Evolutionary conservation across 2,797 vertebrate species (phyloP).

Genomic region (Eulemur rubriventer): DNA sequence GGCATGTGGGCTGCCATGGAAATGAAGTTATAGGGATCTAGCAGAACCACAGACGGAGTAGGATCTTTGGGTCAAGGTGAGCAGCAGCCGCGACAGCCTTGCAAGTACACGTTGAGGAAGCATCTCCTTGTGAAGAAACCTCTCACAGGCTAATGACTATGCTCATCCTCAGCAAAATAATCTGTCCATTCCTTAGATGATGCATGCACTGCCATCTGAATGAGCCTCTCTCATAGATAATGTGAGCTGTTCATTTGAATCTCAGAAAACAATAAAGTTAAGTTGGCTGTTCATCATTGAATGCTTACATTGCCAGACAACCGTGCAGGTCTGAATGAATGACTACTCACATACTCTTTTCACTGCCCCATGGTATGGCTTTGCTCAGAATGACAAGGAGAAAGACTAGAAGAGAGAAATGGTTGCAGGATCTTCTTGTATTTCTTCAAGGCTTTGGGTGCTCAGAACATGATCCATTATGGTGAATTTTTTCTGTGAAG

Average conservation of each 20-base stretch:
- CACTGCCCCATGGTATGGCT: neutral
- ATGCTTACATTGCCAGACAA: neutral
- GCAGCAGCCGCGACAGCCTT: neutral
- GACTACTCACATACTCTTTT: neutral
- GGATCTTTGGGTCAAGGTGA: neutral
- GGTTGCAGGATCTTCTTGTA: neutral
- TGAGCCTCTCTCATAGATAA: neutral
- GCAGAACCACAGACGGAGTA: neutral
- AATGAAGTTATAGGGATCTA: neutral
- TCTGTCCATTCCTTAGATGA: neutral
- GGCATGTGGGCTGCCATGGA: neutral
- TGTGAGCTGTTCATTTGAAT: neutral
- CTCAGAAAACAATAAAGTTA: neutral
- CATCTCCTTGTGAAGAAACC: neutral
- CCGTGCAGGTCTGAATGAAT: neutral
- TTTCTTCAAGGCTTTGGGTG: neutral
- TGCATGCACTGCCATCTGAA: neutral
- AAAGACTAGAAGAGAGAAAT: neutral
- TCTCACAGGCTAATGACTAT: neutral
- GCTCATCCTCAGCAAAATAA: neutral
- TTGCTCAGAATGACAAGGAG: neutral
- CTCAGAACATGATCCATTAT: neutral
- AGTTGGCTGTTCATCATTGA: neutral
- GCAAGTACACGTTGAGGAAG: neutral
- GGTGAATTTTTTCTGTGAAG: slow-evolving; percentile 9